phyloP scores from a whole-genome alignment of 2,888 invertebrate species.

The Syritta pipiens region DNA sequence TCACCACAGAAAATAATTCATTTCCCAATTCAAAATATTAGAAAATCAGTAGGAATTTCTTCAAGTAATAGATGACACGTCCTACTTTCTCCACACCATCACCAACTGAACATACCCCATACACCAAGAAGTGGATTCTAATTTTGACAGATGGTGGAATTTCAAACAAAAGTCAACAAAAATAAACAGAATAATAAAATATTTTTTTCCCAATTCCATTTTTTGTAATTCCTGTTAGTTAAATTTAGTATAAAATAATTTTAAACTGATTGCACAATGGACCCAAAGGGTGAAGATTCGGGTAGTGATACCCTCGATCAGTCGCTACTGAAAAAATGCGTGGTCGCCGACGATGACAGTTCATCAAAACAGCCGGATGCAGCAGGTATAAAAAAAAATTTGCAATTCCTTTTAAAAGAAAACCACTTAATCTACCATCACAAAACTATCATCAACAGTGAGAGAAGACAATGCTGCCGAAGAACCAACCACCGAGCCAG shows the following conservation, averaged over 20 bases:
- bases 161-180: slow-evolving; percentile 69
- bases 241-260: slow-evolving; percentile 55
- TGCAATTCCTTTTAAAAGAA: slow-evolving; percentile 16
- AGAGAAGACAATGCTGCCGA: slow-evolving; percentile 71
- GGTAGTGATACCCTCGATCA: slow-evolving; percentile 77
- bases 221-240: slow-evolving; percentile 55
- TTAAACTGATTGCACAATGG: slow-evolving; percentile 72
- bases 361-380: slow-evolving; percentile 68
- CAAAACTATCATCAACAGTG: slow-evolving; percentile 27
- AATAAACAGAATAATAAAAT: slow-evolving; percentile 67
- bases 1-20: too few relatives aligned
- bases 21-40: too few relatives aligned
- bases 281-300: slow-evolving; percentile 76
- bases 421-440: background rate
- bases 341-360: slow-evolving; percentile 72
- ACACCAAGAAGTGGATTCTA: slow-evolving; percentile 8
- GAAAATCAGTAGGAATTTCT: too few relatives aligned
- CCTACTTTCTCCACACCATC: background rate
- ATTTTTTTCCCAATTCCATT: slow-evolving; percentile 48
- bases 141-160: slow-evolving; percentile 62
- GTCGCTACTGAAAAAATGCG: slow-evolving; percentile 76
- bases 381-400: slow-evolving; percentile 55
- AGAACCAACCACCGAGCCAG: slow-evolving; percentile 56
- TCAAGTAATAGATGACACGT: slow-evolving; percentile 19
- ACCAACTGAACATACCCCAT: slow-evolving; percentile 10